Evolutionary conservation across 2,797 vertebrate genomes (phyloP), one percentile per base, ranked within the genome.

Genomic region (Aeoliscus strigatus): DNA sequence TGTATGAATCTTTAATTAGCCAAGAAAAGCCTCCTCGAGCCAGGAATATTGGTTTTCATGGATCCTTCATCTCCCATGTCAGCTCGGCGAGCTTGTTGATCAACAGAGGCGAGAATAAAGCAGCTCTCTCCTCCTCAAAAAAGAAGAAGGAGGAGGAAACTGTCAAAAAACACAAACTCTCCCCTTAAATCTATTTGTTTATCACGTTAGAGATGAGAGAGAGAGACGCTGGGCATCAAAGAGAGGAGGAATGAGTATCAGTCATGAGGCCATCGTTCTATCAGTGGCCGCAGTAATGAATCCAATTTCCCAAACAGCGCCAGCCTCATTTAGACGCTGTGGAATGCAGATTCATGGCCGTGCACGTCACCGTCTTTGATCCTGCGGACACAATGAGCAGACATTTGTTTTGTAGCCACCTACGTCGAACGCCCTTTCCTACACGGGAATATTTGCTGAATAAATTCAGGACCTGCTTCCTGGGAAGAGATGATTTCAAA

Each of bases 1-100:
- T 41, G 54, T 63, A 67, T 71, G 52, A 74, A 79, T 75, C 52
- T 81, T 81, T 78, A 78, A 83, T 81, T 70, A 70, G 60, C 41
- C 24, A 11, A 58, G 64, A 61, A 55, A 66, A 74, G 51, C 60
- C 44, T 28, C 8, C 43, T 49, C 47, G 77, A 63, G 44, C 49
- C 14, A 27, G 24, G 36, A 48, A 39, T 3, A 28, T 39, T 7
- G 2, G 18, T 65, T 62, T 48, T 63, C 41, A 46, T 25, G 58
- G 41, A n/a, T 44, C 16, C 30, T 58, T 43, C 30, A 8, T 67
- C 59, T 47, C 57, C 53, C 41, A 39, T 24, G 33, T 52, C 45
- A 39, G 46, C 52, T 37, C 48, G 18, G 49, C 33, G 2, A 27
- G 39, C 56, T 49, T 33, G 27, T 29, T 67, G 44, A 66, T 65